Evolutionary conservation across 2,888 invertebrate genomes (phyloP), one percentile per base, ranked within the genome.

Genomic region (Carcina quercana): DNA sequence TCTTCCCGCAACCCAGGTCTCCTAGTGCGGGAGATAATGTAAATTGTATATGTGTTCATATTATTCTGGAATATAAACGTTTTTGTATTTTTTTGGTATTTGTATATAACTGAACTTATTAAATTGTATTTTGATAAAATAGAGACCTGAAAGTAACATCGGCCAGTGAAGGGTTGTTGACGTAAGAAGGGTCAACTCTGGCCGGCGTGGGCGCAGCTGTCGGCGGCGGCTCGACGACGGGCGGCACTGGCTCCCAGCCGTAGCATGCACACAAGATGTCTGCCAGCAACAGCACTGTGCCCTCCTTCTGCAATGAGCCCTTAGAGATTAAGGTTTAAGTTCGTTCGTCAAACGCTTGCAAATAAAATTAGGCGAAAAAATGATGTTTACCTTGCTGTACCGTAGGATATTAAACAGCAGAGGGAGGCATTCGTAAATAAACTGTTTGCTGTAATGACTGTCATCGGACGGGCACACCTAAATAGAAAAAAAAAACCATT

Each of bases 131-230:
- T n/a, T n/a, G n/a, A n/a, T n/a, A n/a, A n/a, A n/a, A n/a, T n/a
- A n/a, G n/a, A n/a, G 50, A 88, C 88, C 87, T 85, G 70, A 96
- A 96, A 34, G 95, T 95, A 15, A 96, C 95, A 64, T 96, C 96
- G 50, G 95, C 95, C 20, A 96, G 85, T 57, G 95, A 95, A 0
- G 95, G 94, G 78, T 96, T 96, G 82, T 96, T 97, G 43, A 97
- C 95, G 75, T 95, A 97, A 59, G 94, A 92, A 0, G 95, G 94
- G 78, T 97, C 96, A 47, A 96, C 95, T 37, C 95, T 85, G 0
- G 95, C 92, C 1, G 87, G 85, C 5, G 88, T 80, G 2, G 91
- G 88, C 15, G 90, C 78, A 3, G 60, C 50, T 13, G 88, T 87
- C 20, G 88, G 87, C 17, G 88, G 88, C 5, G 74, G 69, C 54